phyloP scores from a whole-genome alignment of 2,113 vertebrate genomes.

The Clinocottus analis region DNA sequence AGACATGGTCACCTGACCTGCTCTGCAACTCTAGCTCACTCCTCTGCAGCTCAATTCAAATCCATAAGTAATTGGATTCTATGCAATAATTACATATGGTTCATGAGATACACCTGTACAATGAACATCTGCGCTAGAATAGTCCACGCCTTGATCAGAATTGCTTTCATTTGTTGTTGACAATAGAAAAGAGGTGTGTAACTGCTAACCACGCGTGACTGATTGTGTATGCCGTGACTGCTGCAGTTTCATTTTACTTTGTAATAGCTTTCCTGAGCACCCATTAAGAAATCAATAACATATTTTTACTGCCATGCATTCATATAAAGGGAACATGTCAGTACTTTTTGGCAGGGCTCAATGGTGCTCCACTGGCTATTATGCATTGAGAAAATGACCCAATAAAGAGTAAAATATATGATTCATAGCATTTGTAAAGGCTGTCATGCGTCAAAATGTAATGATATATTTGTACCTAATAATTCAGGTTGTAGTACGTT shows the following conservation, averaged over 20 bases:
- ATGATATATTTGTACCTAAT: constrained; percentile 13
- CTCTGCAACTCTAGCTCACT: neutral
- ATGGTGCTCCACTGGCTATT: neutral
- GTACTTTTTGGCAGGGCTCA: neutral
- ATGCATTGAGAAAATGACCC: constrained; percentile 7
- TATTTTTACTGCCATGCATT: constrained; percentile 20
- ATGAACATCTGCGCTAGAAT: neutral
- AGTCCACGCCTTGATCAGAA: neutral
- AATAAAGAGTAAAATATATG: constrained; percentile 16
- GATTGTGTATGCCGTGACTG: constrained; percentile 8
- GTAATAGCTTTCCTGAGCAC: constrained; percentile 13
- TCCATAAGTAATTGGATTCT: neutral
- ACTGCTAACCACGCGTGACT: constrained; percentile 13
- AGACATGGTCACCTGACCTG: neutral
- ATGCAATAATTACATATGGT: neutral
- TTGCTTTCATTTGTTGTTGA: neutral
- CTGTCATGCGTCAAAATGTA: constrained; percentile 31
- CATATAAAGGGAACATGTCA: constrained; percentile 9
- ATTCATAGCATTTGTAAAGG: constrained; percentile 45
- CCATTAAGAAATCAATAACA: constrained; percentile 39
- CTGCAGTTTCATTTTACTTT: constrained; percentile 18
- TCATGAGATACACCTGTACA: neutral
- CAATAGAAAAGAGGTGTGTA: constrained; percentile 5
- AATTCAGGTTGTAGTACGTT: constrained; percentile 12
- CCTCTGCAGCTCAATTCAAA: neutral